A percentile compares a stretch with the other conserved stretches of the same genome.
Conservation (phyloP, 2,113 vertebrate species). For the Chionomys nivalis region DNA sequence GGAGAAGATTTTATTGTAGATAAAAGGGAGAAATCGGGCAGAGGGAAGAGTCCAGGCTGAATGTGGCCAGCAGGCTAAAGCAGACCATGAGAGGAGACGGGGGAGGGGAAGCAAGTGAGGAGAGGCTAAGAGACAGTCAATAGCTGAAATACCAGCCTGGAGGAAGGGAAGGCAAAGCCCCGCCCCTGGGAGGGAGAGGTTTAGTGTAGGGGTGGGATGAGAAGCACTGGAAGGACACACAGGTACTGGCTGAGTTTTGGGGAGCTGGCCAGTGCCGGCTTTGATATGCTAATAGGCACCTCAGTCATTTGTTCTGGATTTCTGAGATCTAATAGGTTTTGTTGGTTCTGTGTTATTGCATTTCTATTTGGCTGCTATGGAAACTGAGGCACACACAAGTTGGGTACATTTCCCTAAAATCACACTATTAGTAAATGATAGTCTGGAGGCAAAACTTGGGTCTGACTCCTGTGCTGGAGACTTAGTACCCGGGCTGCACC, state of each 20-base stretch:
- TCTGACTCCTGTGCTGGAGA: not conserved
- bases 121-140: not conserved
- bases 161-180: not conserved
- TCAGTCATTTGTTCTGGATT: not conserved
- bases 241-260: not conserved
- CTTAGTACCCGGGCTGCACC: not conserved
- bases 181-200: not conserved
- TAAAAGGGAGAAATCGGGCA: not conserved
- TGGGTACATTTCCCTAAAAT: not conserved
- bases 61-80: not conserved
- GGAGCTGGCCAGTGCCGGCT: not conserved
- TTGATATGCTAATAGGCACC: not conserved
- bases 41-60: not conserved
- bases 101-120: no score
- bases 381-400: constrained; percentile 32
- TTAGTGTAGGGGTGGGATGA: not conserved
- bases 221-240: not conserved
- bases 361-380: not conserved
- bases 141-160: not conserved
- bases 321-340: not conserved
- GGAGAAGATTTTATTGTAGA: not conserved
- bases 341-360: not conserved
- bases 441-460: not conserved
- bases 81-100: not conserved
- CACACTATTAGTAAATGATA: not conserved